Evolutionary conservation across 2,113 vertebrate species (phyloP), one percentile per base, ranked within the genome.

Genomic region (Dasyornis broadbenti): DNA sequence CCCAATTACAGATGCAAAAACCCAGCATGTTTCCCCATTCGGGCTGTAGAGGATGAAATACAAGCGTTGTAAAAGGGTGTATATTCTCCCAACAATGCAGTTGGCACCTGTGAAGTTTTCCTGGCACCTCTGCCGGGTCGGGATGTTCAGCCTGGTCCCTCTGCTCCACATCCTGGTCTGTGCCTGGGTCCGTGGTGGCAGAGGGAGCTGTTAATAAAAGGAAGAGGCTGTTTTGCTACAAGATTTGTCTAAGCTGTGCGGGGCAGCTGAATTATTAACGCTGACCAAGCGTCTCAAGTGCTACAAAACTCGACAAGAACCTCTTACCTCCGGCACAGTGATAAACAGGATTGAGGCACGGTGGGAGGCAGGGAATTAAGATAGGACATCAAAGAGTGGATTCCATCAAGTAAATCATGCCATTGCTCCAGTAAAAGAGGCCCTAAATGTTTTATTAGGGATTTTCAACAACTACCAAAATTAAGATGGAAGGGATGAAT

Each of bases 361-460:
- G 93, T 57, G 31, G 66, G 92, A 91, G 83, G 78, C 75, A 88
- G 60, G 86, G 96, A 96, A 95, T 83, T 93, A 96, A 95, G 95
- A 63, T 20, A 93, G 94, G 92, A 94, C 95, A 96, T 89, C 94
- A 92, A 94, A 97, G 94, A 82, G 92, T 80, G 72, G 92, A 92
- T 97, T 97, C 92, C 50, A 40, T 95, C 95, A 97, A 97, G 97
- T 94, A 94, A 96, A 97, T 97, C 94, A 94, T 94, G 96, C 93
- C 96, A 80, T 33, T 92, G 81, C 95, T 89, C 66, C 13, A 79
- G 95, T 44, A 44, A 96, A 94, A 97, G 96, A 96, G 94, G 44
- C 81, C 85, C 96, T 98, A 97, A 97, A 98, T 98, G 97, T 98
- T 98, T 98, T 98, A 98, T 98, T 97, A 97, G 96, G 96, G 94